Percentiles rank a stretch among this genome's conserved stretches.
phyloP scores from a whole-genome alignment of 2,888 invertebrate genomes.

The Leptinotarsa juncta region DNA sequence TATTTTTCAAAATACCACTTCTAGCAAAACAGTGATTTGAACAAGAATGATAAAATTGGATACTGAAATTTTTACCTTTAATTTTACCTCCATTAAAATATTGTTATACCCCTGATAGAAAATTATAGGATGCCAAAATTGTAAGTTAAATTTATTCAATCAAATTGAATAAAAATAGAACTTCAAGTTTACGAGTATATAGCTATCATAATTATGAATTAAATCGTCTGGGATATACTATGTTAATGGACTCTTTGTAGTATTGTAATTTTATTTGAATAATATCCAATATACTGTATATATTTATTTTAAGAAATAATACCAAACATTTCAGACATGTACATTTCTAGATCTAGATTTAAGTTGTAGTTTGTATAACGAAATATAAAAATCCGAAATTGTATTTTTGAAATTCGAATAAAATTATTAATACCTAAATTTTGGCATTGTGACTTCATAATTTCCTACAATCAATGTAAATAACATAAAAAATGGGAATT shows the following conservation, averaged over 20 bases:
- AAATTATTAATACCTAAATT: slow-evolving; percentile 51
- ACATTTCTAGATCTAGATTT: slow-evolving; percentile 42
- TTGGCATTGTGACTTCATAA: too few species aligned
- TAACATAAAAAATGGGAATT: too few species aligned
- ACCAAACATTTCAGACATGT: slow-evolving; percentile 36
- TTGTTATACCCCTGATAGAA: background rate
- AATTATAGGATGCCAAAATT: background rate
- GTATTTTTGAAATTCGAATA: slow-evolving; percentile 53
- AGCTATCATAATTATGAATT: slow-evolving; percentile 14
- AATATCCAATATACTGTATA: slow-evolving; percentile 39
- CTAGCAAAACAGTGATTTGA: background rate
- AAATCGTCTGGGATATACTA: slow-evolving; percentile 36
- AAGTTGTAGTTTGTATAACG: slow-evolving; percentile 38
- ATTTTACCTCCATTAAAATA: too few species aligned
- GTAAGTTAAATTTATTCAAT: background rate
- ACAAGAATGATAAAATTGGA: background rate
- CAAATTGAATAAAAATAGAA: slow-evolving; percentile 7
- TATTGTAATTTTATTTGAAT: slow-evolving; percentile 56
- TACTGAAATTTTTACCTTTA: background rate
- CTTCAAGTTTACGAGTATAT: background rate
- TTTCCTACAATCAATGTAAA: too few species aligned
- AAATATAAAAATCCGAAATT: slow-evolving; percentile 47
- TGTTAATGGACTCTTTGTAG: slow-evolving; percentile 46
- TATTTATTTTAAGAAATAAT: slow-evolving; percentile 41
- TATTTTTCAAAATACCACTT: background rate